A percentile compares a stretch with the other conserved stretches of the same genome.
phyloP scores from a whole-genome alignment of 2,113 vertebrate species.

The Pterocles gutturalis region DNA sequence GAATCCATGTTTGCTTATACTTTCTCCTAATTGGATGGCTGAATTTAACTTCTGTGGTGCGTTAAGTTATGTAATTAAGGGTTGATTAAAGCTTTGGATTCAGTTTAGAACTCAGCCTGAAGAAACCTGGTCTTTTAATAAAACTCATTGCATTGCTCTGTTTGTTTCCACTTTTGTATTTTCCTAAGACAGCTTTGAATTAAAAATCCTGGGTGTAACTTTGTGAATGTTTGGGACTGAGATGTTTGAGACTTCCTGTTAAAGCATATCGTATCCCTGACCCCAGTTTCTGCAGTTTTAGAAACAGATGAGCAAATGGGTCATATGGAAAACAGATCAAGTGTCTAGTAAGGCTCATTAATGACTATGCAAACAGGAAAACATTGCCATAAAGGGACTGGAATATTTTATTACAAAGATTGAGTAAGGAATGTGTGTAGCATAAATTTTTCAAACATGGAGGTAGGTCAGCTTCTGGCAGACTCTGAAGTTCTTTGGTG shows the following conservation, averaged over 20 bases:
- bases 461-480: not conserved
- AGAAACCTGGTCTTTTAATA: constrained; percentile 8
- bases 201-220: constrained; percentile 37
- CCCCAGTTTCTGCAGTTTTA: not conserved
- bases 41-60: constrained; percentile 30
- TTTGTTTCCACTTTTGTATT: not conserved
- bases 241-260: constrained; percentile 26
- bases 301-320: constrained; percentile 52
- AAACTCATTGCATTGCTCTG: not conserved
- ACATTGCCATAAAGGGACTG: not conserved
- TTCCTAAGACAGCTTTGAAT: not conserved
- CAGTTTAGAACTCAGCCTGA: not conserved
- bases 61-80: constrained; percentile 45
- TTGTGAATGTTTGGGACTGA: not conserved
- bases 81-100: constrained; percentile 40
- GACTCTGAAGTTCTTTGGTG: not conserved
- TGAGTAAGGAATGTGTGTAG: not conserved
- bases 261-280: not conserved
- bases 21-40: constrained; percentile 6
- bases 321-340: constrained; percentile 25
- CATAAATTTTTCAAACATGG: not conserved
- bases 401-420: not conserved
- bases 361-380: not conserved
- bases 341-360: not conserved
- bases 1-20: constrained; percentile 16